These are phyloP conservation scores for Propithecus deckenii DNA, from an alignment of 2,797 vertebrate genomes.

Conservation along the genomic window DNA sequence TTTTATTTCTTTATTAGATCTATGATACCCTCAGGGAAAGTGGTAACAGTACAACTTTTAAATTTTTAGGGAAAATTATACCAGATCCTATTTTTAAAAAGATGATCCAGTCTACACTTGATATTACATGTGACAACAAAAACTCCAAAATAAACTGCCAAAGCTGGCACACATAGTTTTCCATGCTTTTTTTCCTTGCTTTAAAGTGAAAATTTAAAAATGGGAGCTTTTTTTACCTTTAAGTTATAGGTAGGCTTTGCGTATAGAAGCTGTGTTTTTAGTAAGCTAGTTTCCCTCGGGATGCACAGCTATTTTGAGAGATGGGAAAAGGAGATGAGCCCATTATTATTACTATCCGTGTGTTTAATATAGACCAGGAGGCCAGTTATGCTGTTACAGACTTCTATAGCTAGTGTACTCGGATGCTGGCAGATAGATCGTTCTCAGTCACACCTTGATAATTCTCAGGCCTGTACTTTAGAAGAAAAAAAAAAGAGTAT, in stretches of 20 bases:
- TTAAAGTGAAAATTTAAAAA: conserved; percentile 49
- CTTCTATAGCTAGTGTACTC: background rate
- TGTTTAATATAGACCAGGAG: background rate
- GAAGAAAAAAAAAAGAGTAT: background rate
- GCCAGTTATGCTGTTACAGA: background rate
- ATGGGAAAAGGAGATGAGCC: background rate
- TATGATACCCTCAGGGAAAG: conserved; percentile 44
- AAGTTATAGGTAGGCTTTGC: background rate
- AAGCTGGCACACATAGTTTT: background rate
- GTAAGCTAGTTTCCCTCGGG: background rate
- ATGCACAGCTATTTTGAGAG: background rate
- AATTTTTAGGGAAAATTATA: conserved; percentile 57
- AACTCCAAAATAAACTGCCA: background rate
- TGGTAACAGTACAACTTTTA: conserved; percentile 1
- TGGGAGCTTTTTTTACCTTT: background rate
- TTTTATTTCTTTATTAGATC: conserved; percentile 66
- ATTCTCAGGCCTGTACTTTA: background rate
- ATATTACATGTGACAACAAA: background rate
- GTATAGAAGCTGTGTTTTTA: background rate
- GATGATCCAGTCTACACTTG: background rate
- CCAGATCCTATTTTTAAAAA: conserved; percentile 18
- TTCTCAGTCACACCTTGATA: background rate
- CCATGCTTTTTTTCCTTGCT: background rate
- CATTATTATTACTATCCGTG: background rate
- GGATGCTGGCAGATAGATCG: background rate